A percentile compares a stretch with the other conserved stretches of the same genome.
Evolutionary conservation across 2,113 vertebrate genomes (phyloP).

Genomic region (Bucco capensis): DNA sequence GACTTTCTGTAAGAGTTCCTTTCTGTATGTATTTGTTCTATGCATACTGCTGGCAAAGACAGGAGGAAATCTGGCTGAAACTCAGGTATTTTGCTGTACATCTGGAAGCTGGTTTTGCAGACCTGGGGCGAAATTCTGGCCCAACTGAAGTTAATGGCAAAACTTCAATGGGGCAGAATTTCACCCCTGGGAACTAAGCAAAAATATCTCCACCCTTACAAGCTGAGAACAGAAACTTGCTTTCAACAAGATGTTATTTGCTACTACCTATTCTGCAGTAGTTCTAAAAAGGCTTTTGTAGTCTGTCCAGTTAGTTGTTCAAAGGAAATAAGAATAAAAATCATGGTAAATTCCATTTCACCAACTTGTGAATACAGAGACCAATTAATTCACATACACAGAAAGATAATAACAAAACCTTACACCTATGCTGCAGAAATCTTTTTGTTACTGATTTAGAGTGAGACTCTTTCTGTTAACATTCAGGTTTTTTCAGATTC

Average conservation of each 20-base stretch:
- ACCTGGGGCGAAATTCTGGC: not conserved
- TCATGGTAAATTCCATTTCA: not conserved
- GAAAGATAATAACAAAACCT: not conserved
- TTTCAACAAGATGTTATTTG: constrained; percentile 24
- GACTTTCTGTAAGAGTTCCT: not conserved
- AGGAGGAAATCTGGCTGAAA: not conserved
- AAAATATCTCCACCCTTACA: constrained; percentile 32
- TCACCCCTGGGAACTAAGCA: constrained; percentile 25
- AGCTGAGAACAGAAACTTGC: constrained; percentile 27
- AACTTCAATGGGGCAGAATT: constrained; percentile 44
- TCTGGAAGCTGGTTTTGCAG: constrained; percentile 45
- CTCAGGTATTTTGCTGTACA: constrained; percentile 44
- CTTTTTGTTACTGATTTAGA: not conserved
- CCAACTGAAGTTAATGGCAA: constrained; percentile 30
- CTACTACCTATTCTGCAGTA: not conserved
- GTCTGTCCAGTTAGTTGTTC: not conserved
- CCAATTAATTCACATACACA: not conserved
- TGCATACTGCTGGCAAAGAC: not conserved
- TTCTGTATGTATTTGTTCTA: not conserved
- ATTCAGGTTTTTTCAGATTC: not conserved
- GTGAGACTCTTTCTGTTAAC: not conserved
- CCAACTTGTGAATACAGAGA: not conserved
- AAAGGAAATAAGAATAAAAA: constrained; percentile 12
- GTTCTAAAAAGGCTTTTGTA: not conserved
- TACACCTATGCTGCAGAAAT: not conserved